Percentiles rank a stretch among this genome's conserved stretches.
Conservation (phyloP, 2,888 invertebrate genomes). For the Brenthis hecate region DNA sequence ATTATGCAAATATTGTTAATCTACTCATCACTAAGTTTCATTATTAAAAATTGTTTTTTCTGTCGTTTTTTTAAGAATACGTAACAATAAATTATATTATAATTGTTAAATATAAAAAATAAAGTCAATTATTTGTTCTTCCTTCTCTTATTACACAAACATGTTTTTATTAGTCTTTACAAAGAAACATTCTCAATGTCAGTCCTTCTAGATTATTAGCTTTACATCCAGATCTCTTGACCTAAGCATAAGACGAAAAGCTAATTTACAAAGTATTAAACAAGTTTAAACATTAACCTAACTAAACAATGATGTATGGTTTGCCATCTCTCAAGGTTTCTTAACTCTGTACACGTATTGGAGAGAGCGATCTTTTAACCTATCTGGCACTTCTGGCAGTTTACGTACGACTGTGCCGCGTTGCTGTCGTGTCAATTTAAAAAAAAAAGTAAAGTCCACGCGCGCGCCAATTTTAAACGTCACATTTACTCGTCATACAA, state of each 20-base stretch:
- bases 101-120: too few species aligned
- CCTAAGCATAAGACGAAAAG: constrained; percentile 1
- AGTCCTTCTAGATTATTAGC: not conserved
- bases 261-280: not conserved
- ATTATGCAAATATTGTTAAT: too few species aligned
- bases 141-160: not conserved
- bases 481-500: constrained; percentile 7
- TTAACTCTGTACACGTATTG: constrained; percentile 49
- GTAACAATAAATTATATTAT: too few species aligned
- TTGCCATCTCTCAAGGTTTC: constrained; percentile 56
- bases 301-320: constrained; percentile 21
- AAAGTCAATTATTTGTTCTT: too few species aligned
- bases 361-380: constrained; percentile 68
- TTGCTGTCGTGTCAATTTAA: constrained; percentile 49
- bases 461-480: constrained; percentile 52
- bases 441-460: constrained; percentile 46
- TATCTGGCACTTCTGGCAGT: constrained; percentile 66
- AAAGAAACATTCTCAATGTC: too few species aligned
- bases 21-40: too few species aligned
- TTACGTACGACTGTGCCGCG: constrained; percentile 52
- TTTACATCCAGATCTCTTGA: constrained; percentile 3
- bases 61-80: too few species aligned
- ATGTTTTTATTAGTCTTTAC: too few species aligned
- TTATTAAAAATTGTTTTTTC: too few species aligned
- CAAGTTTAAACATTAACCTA: not conserved